These are phyloP conservation scores for Amazona guildingii DNA, from an alignment of 2,113 vertebrate genomes.

Conservation along the genomic window DNA sequence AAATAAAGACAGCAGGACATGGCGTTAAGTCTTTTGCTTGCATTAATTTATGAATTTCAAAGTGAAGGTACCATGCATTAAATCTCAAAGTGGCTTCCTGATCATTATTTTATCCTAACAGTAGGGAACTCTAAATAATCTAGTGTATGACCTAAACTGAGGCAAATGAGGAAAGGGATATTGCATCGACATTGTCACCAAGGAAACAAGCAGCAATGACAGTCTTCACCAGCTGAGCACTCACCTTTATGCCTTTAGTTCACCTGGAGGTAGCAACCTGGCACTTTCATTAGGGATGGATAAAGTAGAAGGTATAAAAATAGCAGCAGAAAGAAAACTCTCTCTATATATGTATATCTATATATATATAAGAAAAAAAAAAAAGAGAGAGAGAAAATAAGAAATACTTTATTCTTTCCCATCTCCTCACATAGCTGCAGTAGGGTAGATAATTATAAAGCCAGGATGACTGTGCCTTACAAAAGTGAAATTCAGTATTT, in stretches of 20 bases:
- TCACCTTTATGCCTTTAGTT: background rate
- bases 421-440: background rate
- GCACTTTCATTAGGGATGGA: background rate
- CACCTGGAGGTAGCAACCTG: background rate
- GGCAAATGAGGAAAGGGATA: background rate
- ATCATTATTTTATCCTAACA: background rate
- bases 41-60: background rate
- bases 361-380: background rate
- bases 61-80: background rate
- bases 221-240: background rate
- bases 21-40: background rate
- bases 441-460: background rate
- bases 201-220: conserved; percentile 30
- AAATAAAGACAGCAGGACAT: background rate
- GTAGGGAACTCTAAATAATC: background rate
- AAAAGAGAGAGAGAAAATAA: background rate
- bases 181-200: background rate
- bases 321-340: background rate
- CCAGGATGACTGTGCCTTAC: background rate
- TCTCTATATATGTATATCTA: background rate
- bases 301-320: background rate
- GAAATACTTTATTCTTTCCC: background rate
- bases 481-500: background rate
- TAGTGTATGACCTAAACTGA: background rate
- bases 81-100: background rate